Evolutionary conservation across 2,113 vertebrate genomes (phyloP), one percentile per base, ranked within the genome.

Genomic region (Chaetorhynchus papuensis): DNA sequence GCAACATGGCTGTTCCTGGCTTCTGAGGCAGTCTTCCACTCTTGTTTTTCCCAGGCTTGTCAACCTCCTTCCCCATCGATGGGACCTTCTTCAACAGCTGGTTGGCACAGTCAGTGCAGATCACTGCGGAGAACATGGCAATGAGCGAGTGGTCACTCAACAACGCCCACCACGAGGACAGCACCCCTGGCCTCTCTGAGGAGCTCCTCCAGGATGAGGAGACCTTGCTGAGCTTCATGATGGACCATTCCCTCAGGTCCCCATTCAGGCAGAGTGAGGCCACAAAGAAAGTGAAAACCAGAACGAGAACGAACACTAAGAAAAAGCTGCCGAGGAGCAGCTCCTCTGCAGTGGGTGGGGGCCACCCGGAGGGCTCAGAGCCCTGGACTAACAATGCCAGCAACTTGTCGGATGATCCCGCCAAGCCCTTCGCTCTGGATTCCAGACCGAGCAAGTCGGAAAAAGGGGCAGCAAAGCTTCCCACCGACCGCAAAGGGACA

Each of bases 51-150:
- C 22, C 95, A 99, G 99, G 99, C 96, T 97, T 99, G 81, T 98
- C 99, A 49, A 99, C 98, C 84, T 98, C 99, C 54, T 99, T 99
- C 97, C 99, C 99, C 41, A 98, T 99, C 84, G 99, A 99, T 2
- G 99, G 98, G 96, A 98, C 99, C 33, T 98, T 99, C 98, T 99
- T 99, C 93, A 99, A 99, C 97, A 99, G 99, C 98, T 99, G 99
- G 99, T 97, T 99, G 91, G 99, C 99, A 1, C 99, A 99, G 96
- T 99, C 99, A 0, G 99, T 99, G 70, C 99, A 99, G 97, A 99
- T 99, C 97, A 99, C 99, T 0, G 98, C 99, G 0, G 99, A 99
- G 65, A 99, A 99, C 97, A 98, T 99, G 99, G 97, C 98, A 3
- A 98, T 99, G 98, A 99, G 98, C 33, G 98, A 99, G 95, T 99